Conservation (phyloP, 2,113 vertebrate genomes). For the Oryzias curvinotus region DNA sequence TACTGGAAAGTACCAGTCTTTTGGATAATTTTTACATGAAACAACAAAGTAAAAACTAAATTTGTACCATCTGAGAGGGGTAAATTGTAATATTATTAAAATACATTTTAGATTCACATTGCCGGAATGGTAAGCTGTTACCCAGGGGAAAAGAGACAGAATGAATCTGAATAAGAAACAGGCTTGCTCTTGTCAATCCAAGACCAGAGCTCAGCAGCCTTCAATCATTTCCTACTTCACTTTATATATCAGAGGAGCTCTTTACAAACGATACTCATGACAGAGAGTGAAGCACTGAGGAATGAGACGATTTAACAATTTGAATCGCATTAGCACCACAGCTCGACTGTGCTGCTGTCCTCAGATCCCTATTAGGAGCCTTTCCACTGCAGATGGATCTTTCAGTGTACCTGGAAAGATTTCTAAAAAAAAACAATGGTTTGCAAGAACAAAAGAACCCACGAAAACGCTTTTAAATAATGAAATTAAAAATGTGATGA, state of each 20-base stretch:
- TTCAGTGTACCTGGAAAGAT: too few species aligned
- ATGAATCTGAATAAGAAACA: conserved; percentile 13
- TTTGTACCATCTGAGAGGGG: too few species aligned
- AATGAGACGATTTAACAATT: conserved; percentile 11
- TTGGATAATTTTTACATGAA: neutral
- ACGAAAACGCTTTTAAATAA: neutral
- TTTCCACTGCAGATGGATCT: neutral
- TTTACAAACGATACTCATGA: conserved; percentile 13
- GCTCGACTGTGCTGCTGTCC: neutral
- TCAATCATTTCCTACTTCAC: conserved; percentile 23
- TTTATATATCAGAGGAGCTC: conserved; percentile 24
- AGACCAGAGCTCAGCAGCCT: conserved; percentile 14
- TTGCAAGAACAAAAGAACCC: too few species aligned
- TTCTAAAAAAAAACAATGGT: too few species aligned
- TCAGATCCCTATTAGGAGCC: neutral
- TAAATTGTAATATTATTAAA: neutral
- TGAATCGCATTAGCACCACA: conserved; percentile 11
- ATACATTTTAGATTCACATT: neutral
- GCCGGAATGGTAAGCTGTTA: conserved; percentile 2
- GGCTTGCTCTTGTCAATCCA: neutral
- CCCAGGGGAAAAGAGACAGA: neutral
- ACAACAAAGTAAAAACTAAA: too few species aligned
- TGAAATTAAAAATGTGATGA: neutral
- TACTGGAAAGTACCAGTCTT: neutral
- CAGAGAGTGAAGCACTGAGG: conserved; percentile 1